phyloP scores from a whole-genome alignment of 2,797 vertebrate genomes.

The Meriones psammophilus region DNA sequence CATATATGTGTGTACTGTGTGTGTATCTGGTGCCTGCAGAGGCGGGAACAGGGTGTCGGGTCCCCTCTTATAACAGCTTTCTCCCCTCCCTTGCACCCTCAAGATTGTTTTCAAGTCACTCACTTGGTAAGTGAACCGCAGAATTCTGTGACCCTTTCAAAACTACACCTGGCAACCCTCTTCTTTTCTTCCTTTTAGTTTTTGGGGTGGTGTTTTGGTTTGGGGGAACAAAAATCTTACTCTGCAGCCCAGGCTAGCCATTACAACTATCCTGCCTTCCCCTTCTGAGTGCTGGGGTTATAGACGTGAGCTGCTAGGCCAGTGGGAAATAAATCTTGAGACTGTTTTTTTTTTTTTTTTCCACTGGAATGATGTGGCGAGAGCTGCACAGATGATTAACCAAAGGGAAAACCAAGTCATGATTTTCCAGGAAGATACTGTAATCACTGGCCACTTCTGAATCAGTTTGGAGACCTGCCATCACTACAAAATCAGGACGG shows the following conservation, averaged over 20 bases:
- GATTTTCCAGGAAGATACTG: neutral
- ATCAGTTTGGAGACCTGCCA: neutral
- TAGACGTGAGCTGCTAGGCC: neutral
- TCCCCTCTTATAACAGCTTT: neutral
- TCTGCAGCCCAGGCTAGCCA: neutral
- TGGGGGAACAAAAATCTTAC: neutral
- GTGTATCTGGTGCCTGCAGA: neutral
- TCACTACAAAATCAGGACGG: neutral
- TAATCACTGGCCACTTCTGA: neutral
- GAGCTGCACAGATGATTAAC: neutral
- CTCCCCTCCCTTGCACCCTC: neutral
- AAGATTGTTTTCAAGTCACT: neutral
- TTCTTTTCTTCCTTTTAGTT: neutral
- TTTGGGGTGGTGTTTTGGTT: neutral
- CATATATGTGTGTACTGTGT: neutral
- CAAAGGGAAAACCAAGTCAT: neutral
- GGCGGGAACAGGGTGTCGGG: neutral
- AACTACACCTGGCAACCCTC: neutral
- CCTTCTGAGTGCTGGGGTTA: neutral
- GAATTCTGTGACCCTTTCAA: conserved; percentile 18
- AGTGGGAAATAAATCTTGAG: neutral
- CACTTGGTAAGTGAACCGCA: neutral
- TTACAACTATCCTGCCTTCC: neutral
- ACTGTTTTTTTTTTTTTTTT: too few relatives aligned
- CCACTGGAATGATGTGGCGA: neutral